These are phyloP conservation scores for Otolemur crassicaudatus DNA, from an alignment of 2,797 vertebrate species.

Conservation along the genomic window DNA sequence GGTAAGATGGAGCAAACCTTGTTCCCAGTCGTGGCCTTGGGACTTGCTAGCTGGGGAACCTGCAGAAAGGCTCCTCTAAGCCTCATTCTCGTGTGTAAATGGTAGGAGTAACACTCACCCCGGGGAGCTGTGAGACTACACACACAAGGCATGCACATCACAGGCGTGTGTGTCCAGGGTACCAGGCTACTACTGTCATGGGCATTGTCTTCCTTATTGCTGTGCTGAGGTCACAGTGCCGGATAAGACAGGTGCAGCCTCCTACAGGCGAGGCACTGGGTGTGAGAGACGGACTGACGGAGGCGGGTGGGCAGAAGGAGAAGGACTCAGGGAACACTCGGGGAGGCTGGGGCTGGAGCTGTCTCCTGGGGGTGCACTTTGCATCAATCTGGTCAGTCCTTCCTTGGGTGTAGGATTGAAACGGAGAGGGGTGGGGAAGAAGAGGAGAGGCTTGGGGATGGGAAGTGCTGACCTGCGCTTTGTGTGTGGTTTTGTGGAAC, in stretches of 20 bases:
- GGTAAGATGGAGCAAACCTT: fast-evolving
- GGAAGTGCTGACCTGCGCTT: not conserved
- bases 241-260: not conserved
- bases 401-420: not conserved
- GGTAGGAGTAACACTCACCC: not conserved
- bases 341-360: fast-evolving
- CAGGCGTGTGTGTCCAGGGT: not conserved
- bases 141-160: not conserved
- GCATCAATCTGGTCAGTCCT: not conserved
- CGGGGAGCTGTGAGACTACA: not conserved
- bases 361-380: not conserved
- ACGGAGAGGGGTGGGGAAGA: fast-evolving
- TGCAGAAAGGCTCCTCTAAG: not conserved
- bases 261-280: fast-evolving
- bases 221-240: not conserved
- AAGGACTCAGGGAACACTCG: fast-evolving
- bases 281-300: not conserved
- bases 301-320: not conserved
- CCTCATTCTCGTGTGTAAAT: not conserved
- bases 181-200: too few species aligned
- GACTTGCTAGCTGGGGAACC: not conserved
- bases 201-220: not conserved
- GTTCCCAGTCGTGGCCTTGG: not conserved
- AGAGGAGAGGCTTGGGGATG: too few species aligned
- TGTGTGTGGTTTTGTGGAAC: not conserved